These are phyloP conservation scores for Argyresthia albistria DNA, from an alignment of 2,888 invertebrate species.

Conservation along the genomic window DNA sequence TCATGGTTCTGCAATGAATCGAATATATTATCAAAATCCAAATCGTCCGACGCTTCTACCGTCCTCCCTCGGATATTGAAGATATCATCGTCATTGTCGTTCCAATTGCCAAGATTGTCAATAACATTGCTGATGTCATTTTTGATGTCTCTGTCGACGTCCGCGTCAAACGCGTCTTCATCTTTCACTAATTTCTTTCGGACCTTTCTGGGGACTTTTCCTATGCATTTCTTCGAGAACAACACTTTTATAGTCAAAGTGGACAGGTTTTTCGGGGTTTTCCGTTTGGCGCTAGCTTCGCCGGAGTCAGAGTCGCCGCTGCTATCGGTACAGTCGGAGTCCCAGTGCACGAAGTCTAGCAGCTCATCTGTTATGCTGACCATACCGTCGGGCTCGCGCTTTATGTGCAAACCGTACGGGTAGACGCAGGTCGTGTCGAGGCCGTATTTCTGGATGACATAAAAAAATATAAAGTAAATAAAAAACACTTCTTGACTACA, in stretches of 20 bases:
- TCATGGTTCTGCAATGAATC: not conserved
- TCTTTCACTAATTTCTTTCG: slow-evolving; percentile 23
- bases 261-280: slow-evolving; percentile 23
- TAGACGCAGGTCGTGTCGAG: slow-evolving; percentile 32
- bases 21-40: not conserved
- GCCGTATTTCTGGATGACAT: slow-evolving; percentile 37
- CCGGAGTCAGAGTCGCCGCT: slow-evolving; percentile 10
- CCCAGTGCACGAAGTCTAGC: slow-evolving; percentile 39
- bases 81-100: slow-evolving; percentile 6
- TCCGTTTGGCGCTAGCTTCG: slow-evolving; percentile 12
- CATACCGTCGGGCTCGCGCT: slow-evolving; percentile 35
- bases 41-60: not conserved
- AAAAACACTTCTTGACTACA: too few relatives aligned
- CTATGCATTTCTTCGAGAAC: slow-evolving; percentile 34
- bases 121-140: slow-evolving; percentile 29
- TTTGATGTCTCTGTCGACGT: slow-evolving; percentile 18
- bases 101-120: slow-evolving; percentile 19
- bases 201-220: slow-evolving; percentile 33
- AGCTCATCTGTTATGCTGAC: slow-evolving; percentile 32
- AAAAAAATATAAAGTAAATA: too few relatives aligned
- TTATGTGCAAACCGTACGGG: slow-evolving; percentile 32
- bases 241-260: slow-evolving; percentile 35
- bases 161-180: slow-evolving; percentile 14
- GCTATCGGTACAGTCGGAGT: slow-evolving; percentile 25
- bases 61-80: not conserved